Conservation (phyloP, 1,140 invertebrate species). For the Zaprionus capensis region DNA sequence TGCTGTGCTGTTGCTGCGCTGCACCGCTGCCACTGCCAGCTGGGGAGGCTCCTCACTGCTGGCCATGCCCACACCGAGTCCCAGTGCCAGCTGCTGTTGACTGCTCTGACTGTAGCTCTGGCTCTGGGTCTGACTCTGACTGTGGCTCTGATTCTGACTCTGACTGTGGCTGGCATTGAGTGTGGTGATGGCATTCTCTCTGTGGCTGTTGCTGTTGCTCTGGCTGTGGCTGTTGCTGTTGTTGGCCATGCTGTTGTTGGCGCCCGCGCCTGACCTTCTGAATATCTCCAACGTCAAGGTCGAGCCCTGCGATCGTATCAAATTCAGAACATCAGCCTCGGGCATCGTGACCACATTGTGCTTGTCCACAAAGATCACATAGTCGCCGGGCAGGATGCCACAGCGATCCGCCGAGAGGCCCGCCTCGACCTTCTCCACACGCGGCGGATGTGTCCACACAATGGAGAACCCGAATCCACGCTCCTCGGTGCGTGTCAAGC, state of each 20-base stretch:
- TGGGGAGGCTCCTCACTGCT: slow-evolving; percentile 31
- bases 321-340: slow-evolving; percentile 90
- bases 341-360: slow-evolving; percentile 93
- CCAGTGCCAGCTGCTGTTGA: slow-evolving; percentile 8
- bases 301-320: slow-evolving; percentile 87
- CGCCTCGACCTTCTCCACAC: slow-evolving; percentile 93
- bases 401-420: slow-evolving; percentile 92
- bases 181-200: slow-evolving; percentile 15
- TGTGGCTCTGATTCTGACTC: background rate
- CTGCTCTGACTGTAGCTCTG: slow-evolving; percentile 4
- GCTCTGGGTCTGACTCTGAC: background rate
- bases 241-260: slow-evolving; percentile 65
- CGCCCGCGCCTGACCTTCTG: slow-evolving; percentile 85
- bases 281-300: slow-evolving; percentile 91
- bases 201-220: slow-evolving; percentile 14
- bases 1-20: slow-evolving; percentile 38
- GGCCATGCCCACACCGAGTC: background rate
- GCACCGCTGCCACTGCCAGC: slow-evolving; percentile 16
- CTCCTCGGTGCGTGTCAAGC: slow-evolving; percentile 86
- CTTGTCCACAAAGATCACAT: slow-evolving; percentile 93
- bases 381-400: slow-evolving; percentile 92
- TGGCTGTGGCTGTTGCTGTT: slow-evolving; percentile 9
- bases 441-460: slow-evolving; percentile 95
- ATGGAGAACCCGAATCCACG: slow-evolving; percentile 93
- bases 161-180: slow-evolving; percentile 25